These are phyloP conservation scores for Trichonephila inaurata DNA, from an alignment of 1,140 invertebrate species.

Conservation along the genomic window DNA sequence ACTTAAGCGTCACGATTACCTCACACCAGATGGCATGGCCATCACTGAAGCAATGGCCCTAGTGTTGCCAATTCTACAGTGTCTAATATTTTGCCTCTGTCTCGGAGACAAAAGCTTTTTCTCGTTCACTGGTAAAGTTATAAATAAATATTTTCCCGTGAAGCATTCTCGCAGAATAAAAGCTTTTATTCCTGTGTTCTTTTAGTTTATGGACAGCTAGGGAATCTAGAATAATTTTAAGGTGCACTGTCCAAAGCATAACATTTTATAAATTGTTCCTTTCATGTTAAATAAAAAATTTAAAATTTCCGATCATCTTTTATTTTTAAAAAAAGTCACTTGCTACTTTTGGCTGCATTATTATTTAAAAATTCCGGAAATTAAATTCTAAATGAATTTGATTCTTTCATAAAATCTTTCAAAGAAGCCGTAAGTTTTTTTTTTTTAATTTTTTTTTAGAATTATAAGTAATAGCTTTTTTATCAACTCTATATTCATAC, in stretches of 20 bases:
- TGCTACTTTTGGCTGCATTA: too few relatives aligned
- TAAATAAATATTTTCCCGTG: slow-evolving; percentile 56
- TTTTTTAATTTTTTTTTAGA: too few relatives aligned
- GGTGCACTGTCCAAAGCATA: background rate
- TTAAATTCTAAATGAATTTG: too few relatives aligned
- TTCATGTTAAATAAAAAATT: background rate
- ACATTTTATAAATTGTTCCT: background rate
- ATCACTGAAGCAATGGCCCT: slow-evolving; percentile 5
- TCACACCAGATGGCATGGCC: slow-evolving; percentile 3
- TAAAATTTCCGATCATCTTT: too few relatives aligned
- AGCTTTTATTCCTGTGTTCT: background rate
- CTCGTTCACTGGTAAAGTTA: slow-evolving; percentile 56
- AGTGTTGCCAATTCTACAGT: slow-evolving; percentile 1
- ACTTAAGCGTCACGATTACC: slow-evolving; percentile 32
- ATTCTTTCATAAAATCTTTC: too few relatives aligned
- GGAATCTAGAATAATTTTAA: background rate
- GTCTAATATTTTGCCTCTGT: slow-evolving; percentile 10
- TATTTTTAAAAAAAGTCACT: too few relatives aligned
- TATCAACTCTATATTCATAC: too few relatives aligned
- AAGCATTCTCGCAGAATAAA: background rate
- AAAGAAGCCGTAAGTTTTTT: too few relatives aligned
- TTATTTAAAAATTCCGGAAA: too few relatives aligned
- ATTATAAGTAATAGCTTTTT: too few relatives aligned
- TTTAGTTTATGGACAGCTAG: background rate
- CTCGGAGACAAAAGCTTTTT: slow-evolving; percentile 62